These are phyloP conservation scores for Cygnus olor DNA, from an alignment of 2,797 vertebrate species.

Conservation along the genomic window DNA sequence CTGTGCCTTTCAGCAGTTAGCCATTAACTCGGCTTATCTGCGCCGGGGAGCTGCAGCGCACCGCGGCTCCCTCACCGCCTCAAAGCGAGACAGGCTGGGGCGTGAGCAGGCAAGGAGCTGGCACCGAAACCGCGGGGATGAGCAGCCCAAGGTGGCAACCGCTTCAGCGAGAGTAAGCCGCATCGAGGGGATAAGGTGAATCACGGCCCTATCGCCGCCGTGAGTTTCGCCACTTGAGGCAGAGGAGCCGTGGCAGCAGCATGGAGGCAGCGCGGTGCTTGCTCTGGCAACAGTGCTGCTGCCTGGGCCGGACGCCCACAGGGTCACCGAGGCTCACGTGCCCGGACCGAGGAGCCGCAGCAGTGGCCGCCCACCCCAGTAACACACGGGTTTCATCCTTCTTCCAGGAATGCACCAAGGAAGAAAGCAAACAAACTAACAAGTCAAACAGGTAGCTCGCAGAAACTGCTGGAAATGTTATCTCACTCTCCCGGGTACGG, in stretches of 20 bases:
- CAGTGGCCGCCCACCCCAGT: not conserved
- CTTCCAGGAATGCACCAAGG: not conserved
- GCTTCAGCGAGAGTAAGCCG: not conserved
- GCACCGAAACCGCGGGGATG: not conserved
- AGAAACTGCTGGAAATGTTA: not conserved
- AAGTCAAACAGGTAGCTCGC: not conserved
- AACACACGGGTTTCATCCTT: not conserved
- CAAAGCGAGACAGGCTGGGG: not conserved
- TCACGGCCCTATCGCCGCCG: not conserved
- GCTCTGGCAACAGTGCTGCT: not conserved
- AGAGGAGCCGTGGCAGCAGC: not conserved
- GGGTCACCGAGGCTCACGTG: rapidly evolving
- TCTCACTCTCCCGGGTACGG: not conserved
- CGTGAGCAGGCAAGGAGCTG: not conserved
- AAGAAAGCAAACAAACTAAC: not conserved
- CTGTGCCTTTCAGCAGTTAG: not conserved
- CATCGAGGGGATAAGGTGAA: not conserved
- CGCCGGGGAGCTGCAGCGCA: not conserved
- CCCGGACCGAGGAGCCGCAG: not conserved
- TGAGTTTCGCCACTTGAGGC: constrained; percentile 2
- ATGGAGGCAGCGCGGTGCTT: not conserved
- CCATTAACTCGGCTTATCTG: not conserved
- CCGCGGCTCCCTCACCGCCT: not conserved
- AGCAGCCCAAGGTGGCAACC: constrained; percentile 15
- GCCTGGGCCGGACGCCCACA: rapidly evolving